phyloP scores from a whole-genome alignment of 2,797 vertebrate genomes.

The Rhynchonycteris naso region DNA sequence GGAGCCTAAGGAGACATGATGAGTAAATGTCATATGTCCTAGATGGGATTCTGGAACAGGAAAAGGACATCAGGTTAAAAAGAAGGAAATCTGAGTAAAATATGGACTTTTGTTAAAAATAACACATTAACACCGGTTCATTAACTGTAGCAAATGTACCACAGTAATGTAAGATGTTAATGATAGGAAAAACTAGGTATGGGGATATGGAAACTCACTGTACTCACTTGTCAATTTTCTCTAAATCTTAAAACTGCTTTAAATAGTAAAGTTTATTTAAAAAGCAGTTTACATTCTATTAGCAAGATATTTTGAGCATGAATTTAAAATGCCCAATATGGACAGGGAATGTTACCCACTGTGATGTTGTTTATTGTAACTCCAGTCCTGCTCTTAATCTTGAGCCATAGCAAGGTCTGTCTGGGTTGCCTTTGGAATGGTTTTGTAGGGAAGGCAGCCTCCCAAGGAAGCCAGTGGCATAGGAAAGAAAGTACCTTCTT shows the following conservation, averaged over 20 bases:
- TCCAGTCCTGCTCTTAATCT: neutral
- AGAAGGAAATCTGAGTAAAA: neutral
- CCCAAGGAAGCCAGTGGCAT: neutral
- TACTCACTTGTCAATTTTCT: neutral
- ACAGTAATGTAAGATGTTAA: neutral
- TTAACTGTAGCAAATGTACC: neutral
- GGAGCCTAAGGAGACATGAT: neutral
- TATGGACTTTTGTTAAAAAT: neutral
- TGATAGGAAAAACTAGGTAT: neutral
- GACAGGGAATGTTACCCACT: neutral
- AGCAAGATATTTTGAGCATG: neutral
- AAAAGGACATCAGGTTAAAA: neutral
- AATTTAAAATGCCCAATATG: neutral
- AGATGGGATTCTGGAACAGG: neutral
- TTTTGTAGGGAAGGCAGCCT: neutral
- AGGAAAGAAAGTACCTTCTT: neutral
- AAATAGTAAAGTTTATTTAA: neutral
- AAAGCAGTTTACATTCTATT: neutral
- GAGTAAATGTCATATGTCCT: neutral
- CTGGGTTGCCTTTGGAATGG: neutral
- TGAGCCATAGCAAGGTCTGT: neutral
- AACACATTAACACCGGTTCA: neutral
- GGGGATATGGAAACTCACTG: neutral
- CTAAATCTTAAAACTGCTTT: conserved; percentile 3
- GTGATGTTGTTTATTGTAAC: neutral